Evolutionary conservation across 2,113 vertebrate species (phyloP), one percentile per base, ranked within the genome.

Genomic region (Cottus gobio): DNA sequence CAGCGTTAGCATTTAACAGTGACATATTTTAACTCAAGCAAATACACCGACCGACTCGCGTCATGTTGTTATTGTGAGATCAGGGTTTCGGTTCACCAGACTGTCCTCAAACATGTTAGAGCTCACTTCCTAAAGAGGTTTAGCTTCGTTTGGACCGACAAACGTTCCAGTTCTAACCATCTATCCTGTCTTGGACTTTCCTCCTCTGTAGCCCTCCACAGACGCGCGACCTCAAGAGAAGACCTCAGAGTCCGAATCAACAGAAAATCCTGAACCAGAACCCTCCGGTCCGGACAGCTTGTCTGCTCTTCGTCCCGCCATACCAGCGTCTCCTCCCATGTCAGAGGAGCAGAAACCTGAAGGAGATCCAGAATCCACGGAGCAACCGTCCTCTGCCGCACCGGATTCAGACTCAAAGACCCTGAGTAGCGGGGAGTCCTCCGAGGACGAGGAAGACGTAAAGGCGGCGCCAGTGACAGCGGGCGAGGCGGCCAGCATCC

Each of bases 351-450:
- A 74, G 1, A 80, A 44, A 15, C 66, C 30, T 2, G 85, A 70
- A 0, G 76, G n/a, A 77, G 72, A 2, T 6, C 63, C 56, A 9
- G 71, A 44, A 1, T n/a, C 26, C 2, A 2, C 15, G 6, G 85
- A 74, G 26, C 61, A 57, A 2, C 62, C 75, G 2, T 81, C 79
- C 2, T 64, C 77, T 2, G 0, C 74, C 44, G 31, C 73, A 0
- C 0, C 91, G 61, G 88, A 87, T 7, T 89, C 96, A 46, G 95
- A 95, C 44, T 88, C 91, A 3, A 97, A 96, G 76, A 86, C 91
- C 2, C 46, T 95, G 71, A 97, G 96, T 84, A 97, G 96, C 0
- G 94, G 70, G 1, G 97, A 97, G 46, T 97, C 97, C 0, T 96
- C 96, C 16, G 15, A 16, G 15, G 15, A 16, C 39, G 39, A 42